Conservation (phyloP, 2,888 invertebrate genomes). For the Macaria notata region DNA sequence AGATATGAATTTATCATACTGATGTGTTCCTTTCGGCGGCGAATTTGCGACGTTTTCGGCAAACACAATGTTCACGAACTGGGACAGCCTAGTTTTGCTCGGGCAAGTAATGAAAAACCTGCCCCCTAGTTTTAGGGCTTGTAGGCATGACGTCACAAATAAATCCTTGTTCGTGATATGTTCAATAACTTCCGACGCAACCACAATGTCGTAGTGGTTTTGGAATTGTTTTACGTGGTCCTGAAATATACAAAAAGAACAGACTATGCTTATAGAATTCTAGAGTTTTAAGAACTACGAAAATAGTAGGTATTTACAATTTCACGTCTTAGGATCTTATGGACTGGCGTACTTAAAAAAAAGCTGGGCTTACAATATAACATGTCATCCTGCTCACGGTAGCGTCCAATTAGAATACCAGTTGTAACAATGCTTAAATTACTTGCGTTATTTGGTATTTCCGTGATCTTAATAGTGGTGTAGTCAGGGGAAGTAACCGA, state of each 20-base stretch:
- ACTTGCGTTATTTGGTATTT: no score
- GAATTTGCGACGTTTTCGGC: constrained; percentile 89
- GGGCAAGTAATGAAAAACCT: constrained; percentile 87
- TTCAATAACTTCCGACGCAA: constrained; percentile 94
- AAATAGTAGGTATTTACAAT: no score
- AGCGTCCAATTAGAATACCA: no score
- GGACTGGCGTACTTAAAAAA: no score
- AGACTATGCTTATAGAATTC: no score
- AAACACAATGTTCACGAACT: constrained; percentile 84
- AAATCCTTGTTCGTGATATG: constrained; percentile 88
- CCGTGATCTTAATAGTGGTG: no score
- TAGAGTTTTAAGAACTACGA: no score
- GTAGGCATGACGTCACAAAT: constrained; percentile 86
- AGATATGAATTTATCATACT: constrained; percentile 93
- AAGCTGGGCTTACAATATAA: no score
- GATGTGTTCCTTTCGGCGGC: constrained; percentile 93
- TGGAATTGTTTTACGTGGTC: constrained; percentile 70
- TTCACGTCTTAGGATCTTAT: no score
- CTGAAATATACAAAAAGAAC: constrained; percentile 41
- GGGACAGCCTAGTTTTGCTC: constrained; percentile 84
- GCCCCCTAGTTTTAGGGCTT: constrained; percentile 85
- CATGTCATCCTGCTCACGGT: no score
- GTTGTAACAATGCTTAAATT: no score
- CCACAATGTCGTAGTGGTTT: constrained; percentile 88
- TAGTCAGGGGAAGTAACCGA: no score